Conservation (phyloP, 2,113 vertebrate species). For the Brachypteracias leptosomus region DNA sequence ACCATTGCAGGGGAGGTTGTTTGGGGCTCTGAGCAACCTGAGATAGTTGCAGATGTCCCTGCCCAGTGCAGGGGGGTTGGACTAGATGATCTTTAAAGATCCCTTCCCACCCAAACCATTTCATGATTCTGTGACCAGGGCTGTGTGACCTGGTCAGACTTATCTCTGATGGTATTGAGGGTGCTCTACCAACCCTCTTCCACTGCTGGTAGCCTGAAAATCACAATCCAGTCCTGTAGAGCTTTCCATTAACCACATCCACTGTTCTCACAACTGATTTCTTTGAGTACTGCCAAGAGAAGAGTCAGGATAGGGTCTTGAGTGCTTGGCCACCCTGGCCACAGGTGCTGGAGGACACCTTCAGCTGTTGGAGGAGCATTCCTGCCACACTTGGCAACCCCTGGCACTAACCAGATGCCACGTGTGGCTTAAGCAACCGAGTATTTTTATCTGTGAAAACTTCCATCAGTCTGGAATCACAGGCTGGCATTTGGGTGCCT, state of each 20-base stretch:
- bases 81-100: too few species aligned
- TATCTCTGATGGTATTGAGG: background rate
- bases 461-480: background rate
- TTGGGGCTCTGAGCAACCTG: too few species aligned
- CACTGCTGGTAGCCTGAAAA: background rate
- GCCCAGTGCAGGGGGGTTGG: too few species aligned
- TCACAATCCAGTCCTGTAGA: background rate
- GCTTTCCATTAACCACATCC: background rate
- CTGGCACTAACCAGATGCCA: background rate
- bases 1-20: too few species aligned
- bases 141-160: background rate
- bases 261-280: rapidly evolving
- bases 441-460: conserved; percentile 1
- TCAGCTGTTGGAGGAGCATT: background rate
- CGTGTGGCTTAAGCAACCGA: background rate
- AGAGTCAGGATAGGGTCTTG: background rate
- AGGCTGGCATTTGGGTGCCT: background rate
- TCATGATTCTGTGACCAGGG: background rate
- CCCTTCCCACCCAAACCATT: background rate
- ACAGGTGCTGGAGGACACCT: background rate
- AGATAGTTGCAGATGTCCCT: too few species aligned
- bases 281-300: background rate
- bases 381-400: background rate
- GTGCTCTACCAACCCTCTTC: background rate
- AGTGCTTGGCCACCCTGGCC: background rate